Evolutionary conservation across 2,888 invertebrate species (phyloP), one percentile per base, ranked within the genome.

Genomic region (Dicyrtoma fusca): DNA sequence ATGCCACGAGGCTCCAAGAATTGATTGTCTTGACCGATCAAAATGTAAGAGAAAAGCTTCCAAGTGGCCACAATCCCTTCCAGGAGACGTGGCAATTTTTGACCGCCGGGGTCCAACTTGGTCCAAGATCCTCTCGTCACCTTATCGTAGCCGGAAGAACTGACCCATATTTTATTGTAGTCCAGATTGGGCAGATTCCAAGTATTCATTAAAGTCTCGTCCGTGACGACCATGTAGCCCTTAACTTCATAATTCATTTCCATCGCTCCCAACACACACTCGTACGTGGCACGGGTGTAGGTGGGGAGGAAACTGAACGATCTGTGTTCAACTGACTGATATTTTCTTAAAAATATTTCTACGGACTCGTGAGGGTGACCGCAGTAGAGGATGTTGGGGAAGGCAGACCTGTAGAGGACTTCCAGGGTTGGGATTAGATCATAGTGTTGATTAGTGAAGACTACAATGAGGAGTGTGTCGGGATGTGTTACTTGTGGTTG

Each of bases 241-340:
- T 81, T 81, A 3, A 82, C 82, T 11, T 81, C 80, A 72, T 81
- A 82, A 23, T 81, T 81, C 81, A 82, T 82, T 75, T 82, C 82
- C 77, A 82, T 78, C 19, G 82, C 82, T 26, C 81, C 82, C 51
- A 82, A 61, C 0, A 82, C 76, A 51, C 82, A 82, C 53, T 82
- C 82, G 59, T 81, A 82, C 0, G 80, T 80, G 11, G 81, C 78
- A 42, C 78, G 71, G 2, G 81, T 80, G 73, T 81, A 80, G 1
- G 81, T 80, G 10, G 82, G 81, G 4, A 82, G 72, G 72, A 81
- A 82, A 14, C 78, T 79, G 70, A 81, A 80, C 14, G 81, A 80
- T 0, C 81, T 75, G 62, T 80, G 80, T 66, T 82, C 82, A 21
- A 78, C 79, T 26, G 77, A 74, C 66, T 81, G 81, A 53, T 81